A percentile compares a stretch with the other conserved stretches of the same genome.
These are phyloP conservation scores for Ptychodera flava DNA, from an alignment of 35 echinoderm and acorn worm genomes.

Conservation along the genomic window DNA sequence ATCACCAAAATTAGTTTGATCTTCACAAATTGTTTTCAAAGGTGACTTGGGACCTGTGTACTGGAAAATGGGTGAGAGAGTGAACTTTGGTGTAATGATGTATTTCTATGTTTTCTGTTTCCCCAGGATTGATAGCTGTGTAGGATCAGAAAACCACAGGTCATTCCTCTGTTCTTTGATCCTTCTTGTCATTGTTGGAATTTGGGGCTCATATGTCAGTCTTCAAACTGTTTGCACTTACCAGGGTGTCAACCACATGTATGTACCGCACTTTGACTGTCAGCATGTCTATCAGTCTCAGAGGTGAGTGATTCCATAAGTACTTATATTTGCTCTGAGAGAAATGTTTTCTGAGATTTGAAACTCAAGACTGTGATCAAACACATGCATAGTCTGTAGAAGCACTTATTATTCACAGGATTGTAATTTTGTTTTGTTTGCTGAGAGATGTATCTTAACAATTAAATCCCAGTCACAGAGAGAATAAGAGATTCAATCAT, in stretches of 20 bases:
- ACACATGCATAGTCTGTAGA: not conserved
- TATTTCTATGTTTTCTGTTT: too few relatives aligned
- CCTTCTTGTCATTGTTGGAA: constrained; percentile 55
- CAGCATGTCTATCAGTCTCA: not conserved
- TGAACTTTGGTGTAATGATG: too few relatives aligned
- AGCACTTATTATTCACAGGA: too few relatives aligned
- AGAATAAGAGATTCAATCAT: too few relatives aligned
- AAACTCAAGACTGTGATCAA: constrained; percentile 6
- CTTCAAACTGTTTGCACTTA: constrained; percentile 24
- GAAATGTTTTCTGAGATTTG: constrained; percentile 16
- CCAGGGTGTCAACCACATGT: not conserved
- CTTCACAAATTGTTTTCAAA: too few relatives aligned
- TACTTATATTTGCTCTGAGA: constrained; percentile 3
- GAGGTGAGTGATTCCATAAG: not conserved
- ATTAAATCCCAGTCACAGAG: too few relatives aligned
- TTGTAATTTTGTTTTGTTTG: too few relatives aligned
- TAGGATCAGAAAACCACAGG: constrained; percentile 79
- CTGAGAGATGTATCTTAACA: too few relatives aligned
- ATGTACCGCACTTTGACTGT: not conserved
- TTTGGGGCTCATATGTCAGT: constrained; percentile 37
- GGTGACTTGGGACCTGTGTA: too few relatives aligned
- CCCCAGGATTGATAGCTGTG: constrained; percentile 83
- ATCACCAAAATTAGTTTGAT: too few relatives aligned
- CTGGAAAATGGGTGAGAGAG: too few relatives aligned
- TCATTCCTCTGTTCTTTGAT: constrained; percentile 68